Evolutionary conservation across 2,797 vertebrate genomes (phyloP).

Genomic region (Xiphorhynchus erythropygius): DNA sequence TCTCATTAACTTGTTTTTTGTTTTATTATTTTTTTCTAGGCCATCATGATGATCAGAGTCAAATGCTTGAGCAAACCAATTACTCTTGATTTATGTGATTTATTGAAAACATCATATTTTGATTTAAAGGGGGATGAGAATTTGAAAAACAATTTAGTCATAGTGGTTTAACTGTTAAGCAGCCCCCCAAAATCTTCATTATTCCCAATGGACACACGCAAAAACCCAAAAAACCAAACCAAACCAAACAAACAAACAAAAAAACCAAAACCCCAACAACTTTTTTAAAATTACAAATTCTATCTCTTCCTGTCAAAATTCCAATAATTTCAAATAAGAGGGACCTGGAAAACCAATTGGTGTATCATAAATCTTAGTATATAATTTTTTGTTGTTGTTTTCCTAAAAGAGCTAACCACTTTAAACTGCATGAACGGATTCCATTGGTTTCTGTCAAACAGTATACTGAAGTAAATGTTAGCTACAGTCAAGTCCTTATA

Average conservation of each 20-base stretch:
- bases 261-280: accelerated
- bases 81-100: background rate
- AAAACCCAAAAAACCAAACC: too few species aligned
- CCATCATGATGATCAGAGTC: background rate
- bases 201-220: background rate
- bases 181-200: background rate
- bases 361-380: background rate
- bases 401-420: background rate
- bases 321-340: background rate
- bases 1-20: background rate
- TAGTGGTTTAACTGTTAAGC: background rate
- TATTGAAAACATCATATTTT: background rate
- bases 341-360: background rate
- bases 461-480: background rate
- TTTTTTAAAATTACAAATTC: background rate
- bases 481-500: background rate
- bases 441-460: background rate
- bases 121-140: background rate
- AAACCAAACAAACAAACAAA: background rate
- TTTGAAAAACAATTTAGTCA: background rate
- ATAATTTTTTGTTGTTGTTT: background rate
- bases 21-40: background rate
- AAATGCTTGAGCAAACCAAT: background rate
- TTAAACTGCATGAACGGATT: background rate
- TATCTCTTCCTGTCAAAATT: background rate